Base-by-base conservation (phyloP, 2,888 invertebrate species). In the Bugula neritina region DNA sequence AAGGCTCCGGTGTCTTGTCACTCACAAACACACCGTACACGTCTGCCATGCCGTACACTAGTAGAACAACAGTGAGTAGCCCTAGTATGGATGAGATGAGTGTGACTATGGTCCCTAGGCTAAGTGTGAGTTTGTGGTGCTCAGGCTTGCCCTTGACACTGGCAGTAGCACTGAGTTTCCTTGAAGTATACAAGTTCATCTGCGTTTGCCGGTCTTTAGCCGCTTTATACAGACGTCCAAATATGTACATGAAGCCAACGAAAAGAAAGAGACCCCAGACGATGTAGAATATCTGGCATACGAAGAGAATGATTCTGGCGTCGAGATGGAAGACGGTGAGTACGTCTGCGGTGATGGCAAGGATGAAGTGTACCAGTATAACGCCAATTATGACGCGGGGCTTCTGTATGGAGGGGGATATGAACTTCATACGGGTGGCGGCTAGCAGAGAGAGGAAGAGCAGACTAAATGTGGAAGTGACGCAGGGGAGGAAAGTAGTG, bases 381-480 rank as follows among this genome's bases (percentile, higher is more conserved):
- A 92, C 90, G 25, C 91, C 88, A 10, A 92, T 89, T 71, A 94
- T 88, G 21, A 92, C 89, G 54, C 90, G 87, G 21, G 93, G 91
- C 52, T 92, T 89, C 77, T 93, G 91, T 75, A 92, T 77, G 71
- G 82, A 80, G 55, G 82, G 79, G 35, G 83, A 82, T 69, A 86
- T 76, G 10, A 86, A 78, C 74, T 83, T 81, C 73, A 83, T 77
- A 73, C 81, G 78, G n/a, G 93, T 92, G 78, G 92, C 91, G 73
- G 91, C 90, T 29, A 94, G 87, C 34, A 95, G 86, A 80, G 93
- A 93, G 72, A 94, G 86, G 78, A 94, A 92, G 34, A 94, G 88
- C 71, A 93, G 90, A 63, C 93, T 90, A 83, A 95, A 94, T 0
- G 93, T 91, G n/a, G 93, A 90, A 27, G 93, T 92, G 52, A 95